phyloP scores from a whole-genome alignment of 2,888 invertebrate genomes.

The Auanema sp. region DNA sequence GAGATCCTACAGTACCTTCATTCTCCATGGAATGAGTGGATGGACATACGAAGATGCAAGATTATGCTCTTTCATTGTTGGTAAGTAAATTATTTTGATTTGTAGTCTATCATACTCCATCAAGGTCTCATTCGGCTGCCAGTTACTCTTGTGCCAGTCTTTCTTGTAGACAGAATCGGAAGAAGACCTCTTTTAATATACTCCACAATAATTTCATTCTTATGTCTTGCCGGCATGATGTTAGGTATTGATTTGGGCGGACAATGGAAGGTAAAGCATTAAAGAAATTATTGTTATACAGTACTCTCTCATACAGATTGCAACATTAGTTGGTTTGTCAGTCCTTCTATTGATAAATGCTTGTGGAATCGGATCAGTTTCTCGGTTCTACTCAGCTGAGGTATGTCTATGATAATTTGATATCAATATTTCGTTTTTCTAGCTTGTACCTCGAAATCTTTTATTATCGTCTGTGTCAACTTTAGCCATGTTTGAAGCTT shows the following conservation, averaged over 20 bases:
- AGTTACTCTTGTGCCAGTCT: conserved; percentile 39
- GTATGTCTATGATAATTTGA: conserved; percentile 5
- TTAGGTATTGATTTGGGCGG: conserved; percentile 26
- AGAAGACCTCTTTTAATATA: conserved; percentile 35
- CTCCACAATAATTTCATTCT: conserved; percentile 23
- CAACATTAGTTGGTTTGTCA: conserved; percentile 25
- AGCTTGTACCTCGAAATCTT: conserved; percentile 33
- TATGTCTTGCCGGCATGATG: conserved; percentile 26
- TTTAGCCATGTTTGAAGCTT: conserved; percentile 32
- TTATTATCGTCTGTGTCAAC: conserved; percentile 29
- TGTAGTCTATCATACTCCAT: background rate
- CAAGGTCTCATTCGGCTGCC: conserved; percentile 35
- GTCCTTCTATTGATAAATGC: conserved; percentile 32
- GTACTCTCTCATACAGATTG: conserved; percentile 23
- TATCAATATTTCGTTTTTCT: background rate
- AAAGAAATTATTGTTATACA: no score
- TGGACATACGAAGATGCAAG: conserved; percentile 27
- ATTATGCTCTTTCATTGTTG: conserved; percentile 23
- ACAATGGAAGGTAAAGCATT: conserved; percentile 31
- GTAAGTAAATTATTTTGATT: conserved; percentile 10
- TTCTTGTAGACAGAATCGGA: conserved; percentile 38
- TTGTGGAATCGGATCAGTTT: conserved; percentile 37
- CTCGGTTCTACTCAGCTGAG: conserved; percentile 40
- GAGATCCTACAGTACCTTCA: conserved; percentile 34
- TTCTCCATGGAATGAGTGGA: conserved; percentile 26